Percentiles rank a stretch among this genome's conserved stretches.
These are phyloP conservation scores for Idaea aversata DNA, from an alignment of 2,888 invertebrate genomes.

Conservation along the genomic window DNA sequence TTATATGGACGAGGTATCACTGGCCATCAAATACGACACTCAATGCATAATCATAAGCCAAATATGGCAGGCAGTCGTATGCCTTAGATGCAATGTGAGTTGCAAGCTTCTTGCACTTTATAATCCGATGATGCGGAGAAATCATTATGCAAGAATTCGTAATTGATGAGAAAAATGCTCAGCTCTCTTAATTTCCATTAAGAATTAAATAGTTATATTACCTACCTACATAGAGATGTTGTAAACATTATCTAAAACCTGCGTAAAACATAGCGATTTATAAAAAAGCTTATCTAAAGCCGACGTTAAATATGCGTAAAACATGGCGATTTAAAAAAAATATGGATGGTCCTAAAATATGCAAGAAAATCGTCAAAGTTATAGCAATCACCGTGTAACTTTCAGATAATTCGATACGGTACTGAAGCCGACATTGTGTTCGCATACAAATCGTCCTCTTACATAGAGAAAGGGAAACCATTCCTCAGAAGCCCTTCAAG, in stretches of 20 bases:
- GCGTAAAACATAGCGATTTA: no score
- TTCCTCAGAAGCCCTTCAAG: slow-evolving; percentile 55
- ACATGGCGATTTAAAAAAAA: no score
- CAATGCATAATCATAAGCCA: slow-evolving; percentile 22
- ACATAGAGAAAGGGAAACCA: slow-evolving; percentile 44
- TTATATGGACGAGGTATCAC: slow-evolving; percentile 7
- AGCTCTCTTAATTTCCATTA: not conserved
- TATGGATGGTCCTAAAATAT: not conserved
- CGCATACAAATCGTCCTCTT: slow-evolving; percentile 43
- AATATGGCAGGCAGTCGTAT: slow-evolving; percentile 21
- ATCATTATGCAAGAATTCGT: not conserved
- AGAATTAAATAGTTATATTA: no score
- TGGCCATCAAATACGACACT: slow-evolving; percentile 22
- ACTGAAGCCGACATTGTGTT: slow-evolving; percentile 43
- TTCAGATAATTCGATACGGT: slow-evolving; percentile 42
- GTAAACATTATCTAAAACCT: no score
- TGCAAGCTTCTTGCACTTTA: slow-evolving; percentile 9
- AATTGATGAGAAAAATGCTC: not conserved
- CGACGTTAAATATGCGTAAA: no score
- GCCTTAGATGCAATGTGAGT: slow-evolving; percentile 5
- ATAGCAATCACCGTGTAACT: slow-evolving; percentile 12
- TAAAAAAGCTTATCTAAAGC: no score
- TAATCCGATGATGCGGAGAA: not conserved
- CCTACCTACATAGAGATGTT: not conserved
- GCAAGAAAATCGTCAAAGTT: not conserved